Evolutionary conservation across 2,113 vertebrate genomes (phyloP).

Genomic region (Ciconia boyciana): DNA sequence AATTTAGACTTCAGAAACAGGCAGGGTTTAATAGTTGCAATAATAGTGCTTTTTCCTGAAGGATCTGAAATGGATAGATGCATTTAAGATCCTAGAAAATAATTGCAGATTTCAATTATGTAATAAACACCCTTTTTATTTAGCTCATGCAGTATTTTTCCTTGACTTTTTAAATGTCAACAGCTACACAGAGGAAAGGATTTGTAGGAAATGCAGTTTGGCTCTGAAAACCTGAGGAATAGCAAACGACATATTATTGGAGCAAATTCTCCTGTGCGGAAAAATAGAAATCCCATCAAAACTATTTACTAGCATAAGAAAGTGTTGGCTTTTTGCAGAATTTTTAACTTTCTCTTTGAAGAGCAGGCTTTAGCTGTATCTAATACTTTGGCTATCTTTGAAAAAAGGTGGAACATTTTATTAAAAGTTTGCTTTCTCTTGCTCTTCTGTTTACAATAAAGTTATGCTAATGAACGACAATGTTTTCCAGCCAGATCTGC

Average conservation of each 20-base stretch:
- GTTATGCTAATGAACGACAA: background rate
- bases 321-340: background rate
- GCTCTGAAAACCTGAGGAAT: background rate
- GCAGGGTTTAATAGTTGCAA: background rate
- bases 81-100: background rate
- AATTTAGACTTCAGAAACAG: constrained; percentile 2
- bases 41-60: background rate
- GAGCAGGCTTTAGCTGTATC: background rate
- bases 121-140: background rate
- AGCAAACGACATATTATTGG: background rate
- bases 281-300: background rate
- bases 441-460: background rate
- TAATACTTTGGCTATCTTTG: background rate
- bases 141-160: background rate
- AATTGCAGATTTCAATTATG: background rate
- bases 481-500: background rate
- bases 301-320: background rate
- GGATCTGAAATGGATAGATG: background rate
- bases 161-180: background rate
- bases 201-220: background rate
- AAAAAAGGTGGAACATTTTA: background rate
- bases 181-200: background rate
- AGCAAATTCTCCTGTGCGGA: background rate
- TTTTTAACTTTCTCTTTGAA: background rate
- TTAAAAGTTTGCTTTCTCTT: background rate